Conservation (phyloP, 2,797 vertebrate species). For the Takifugu rubripes region DNA sequence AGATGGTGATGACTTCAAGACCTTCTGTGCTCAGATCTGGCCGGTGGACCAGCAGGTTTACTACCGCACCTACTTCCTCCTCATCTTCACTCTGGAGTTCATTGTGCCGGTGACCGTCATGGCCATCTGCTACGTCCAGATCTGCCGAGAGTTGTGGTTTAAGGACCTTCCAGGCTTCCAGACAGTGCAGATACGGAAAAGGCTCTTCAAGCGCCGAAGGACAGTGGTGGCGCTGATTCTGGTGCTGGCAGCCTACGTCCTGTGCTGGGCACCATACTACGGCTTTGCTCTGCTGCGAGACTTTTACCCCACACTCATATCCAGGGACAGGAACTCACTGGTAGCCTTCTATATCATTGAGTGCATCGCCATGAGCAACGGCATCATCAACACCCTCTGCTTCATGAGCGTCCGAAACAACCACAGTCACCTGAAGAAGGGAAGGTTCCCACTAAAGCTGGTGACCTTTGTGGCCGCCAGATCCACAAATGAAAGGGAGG, state of each 20-base stretch:
- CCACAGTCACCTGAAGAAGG: conserved; percentile 75
- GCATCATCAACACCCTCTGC: conserved; percentile 92
- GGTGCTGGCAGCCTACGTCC: conserved; percentile 84
- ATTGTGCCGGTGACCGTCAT: conserved; percentile 84
- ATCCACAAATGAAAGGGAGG: conserved; percentile 38
- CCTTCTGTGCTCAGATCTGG: conserved; percentile 96
- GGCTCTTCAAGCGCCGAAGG: conserved; percentile 80
- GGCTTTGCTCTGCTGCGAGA: conserved; percentile 86
- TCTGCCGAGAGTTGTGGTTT: conserved; percentile 93
- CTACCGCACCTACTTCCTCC: conserved; percentile 93
- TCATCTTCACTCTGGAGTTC: conserved; percentile 88
- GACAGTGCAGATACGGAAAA: conserved; percentile 86
- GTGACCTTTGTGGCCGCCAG: conserved; percentile 31
- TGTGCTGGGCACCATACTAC: conserved; percentile 94
- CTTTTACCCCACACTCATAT: conserved; percentile 87
- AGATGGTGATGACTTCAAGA: conserved; percentile 74
- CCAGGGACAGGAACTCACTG: conserved; percentile 87
- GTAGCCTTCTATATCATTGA: conserved; percentile 90
- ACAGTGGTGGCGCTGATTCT: conserved; percentile 87
- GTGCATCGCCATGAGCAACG: conserved; percentile 96
- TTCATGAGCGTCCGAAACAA: conserved; percentile 85
- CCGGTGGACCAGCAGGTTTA: conserved; percentile 84
- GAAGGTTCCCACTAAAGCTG: conserved; percentile 28
- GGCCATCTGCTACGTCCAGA: conserved; percentile 84
- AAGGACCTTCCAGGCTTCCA: conserved; percentile 89